Evolutionary conservation across 1,140 invertebrate genomes (phyloP).

Genomic region (Bombus superbus): DNA sequence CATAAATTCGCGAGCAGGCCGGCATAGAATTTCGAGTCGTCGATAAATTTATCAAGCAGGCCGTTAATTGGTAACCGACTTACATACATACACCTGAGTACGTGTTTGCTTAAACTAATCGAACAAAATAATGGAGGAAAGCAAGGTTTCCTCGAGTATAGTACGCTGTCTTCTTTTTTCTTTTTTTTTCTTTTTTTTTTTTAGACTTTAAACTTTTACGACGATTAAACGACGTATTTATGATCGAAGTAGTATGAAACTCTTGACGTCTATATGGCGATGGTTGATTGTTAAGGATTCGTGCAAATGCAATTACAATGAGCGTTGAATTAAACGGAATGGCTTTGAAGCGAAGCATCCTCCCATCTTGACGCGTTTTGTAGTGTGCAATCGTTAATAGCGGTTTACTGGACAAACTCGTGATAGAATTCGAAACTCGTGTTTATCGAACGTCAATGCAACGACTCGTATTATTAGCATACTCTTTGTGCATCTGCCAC

Average conservation of each 20-base stretch:
- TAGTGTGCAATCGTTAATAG: conserved; percentile 47
- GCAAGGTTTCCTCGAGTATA: background rate
- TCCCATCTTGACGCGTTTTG: conserved; percentile 20
- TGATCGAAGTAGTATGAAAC: too few relatives aligned
- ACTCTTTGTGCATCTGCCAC: conserved; percentile 49
- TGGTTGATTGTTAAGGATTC: background rate
- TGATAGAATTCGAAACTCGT: conserved; percentile 26
- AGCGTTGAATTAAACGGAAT: background rate
- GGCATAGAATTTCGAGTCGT: background rate
- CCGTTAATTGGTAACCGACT: background rate
- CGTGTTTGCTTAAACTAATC: background rate
- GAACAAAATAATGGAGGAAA: background rate
- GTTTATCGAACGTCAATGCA: conserved; percentile 64
- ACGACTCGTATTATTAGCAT: conserved; percentile 65
- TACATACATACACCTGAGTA: too few relatives aligned
- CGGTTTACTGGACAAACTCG: conserved; percentile 56
- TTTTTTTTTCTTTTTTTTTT: too few relatives aligned
- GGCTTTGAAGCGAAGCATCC: background rate
- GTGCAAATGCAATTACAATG: background rate
- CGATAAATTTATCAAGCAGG: background rate
- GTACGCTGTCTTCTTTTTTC: background rate
- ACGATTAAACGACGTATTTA: too few relatives aligned
- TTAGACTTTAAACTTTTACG: too few relatives aligned
- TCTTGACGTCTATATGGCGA: background rate
- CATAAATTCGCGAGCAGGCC: background rate